Percentiles rank a stretch among this genome's conserved stretches.
Conservation (phyloP, 2,888 invertebrate species). For the Acronicta aceris region DNA sequence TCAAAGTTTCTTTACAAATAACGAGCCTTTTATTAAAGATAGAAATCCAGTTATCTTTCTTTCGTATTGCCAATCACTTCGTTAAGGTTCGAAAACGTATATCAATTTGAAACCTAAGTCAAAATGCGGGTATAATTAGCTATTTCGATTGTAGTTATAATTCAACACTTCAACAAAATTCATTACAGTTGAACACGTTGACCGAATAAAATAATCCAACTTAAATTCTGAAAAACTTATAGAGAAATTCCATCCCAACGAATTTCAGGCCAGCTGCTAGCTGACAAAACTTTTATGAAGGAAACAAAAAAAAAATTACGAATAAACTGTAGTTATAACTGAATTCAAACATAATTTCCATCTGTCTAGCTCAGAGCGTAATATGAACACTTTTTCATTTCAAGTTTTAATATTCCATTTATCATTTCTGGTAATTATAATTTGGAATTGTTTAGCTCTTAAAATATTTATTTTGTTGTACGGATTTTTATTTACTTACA, state of each 20-base stretch:
- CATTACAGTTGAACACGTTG: constrained; percentile 6
- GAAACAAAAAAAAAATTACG: constrained; percentile 53
- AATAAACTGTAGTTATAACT: constrained; percentile 58
- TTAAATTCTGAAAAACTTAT: constrained; percentile 32
- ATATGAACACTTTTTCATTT: constrained; percentile 55
- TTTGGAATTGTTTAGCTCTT: constrained; percentile 24
- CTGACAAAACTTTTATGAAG: constrained; percentile 55
- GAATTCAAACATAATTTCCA: constrained; percentile 60
- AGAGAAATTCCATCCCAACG: constrained; percentile 35
- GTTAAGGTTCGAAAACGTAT: too few species aligned
- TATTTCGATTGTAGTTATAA: too few species aligned
- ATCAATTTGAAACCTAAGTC: too few species aligned
- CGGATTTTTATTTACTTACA: neutral
- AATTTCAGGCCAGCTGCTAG: constrained; percentile 41
- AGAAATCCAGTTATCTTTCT: too few species aligned
- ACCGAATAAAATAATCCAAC: constrained; percentile 34
- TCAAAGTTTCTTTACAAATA: too few species aligned
- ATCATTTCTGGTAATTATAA: constrained; percentile 49
- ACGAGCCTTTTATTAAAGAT: too few species aligned
- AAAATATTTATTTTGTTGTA: constrained; percentile 22
- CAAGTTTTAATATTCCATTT: constrained; percentile 40
- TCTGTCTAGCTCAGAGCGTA: constrained; percentile 48
- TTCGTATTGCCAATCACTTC: too few species aligned
- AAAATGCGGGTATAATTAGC: too few species aligned
- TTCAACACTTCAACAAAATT: neutral